Evolutionary conservation across 2,797 vertebrate species (phyloP).

Genomic region (Otus scops): DNA sequence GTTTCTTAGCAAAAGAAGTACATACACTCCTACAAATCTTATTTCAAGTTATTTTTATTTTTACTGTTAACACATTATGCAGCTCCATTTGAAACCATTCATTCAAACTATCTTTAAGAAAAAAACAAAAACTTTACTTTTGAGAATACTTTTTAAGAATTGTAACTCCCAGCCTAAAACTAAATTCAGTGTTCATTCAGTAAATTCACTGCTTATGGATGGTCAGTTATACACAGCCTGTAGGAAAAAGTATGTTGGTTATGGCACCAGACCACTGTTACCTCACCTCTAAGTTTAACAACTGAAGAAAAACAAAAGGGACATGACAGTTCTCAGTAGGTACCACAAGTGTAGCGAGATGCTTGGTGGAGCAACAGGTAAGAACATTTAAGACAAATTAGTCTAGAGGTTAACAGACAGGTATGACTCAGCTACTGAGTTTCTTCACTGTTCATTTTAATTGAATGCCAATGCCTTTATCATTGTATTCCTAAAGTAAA

Average conservation of each 20-base stretch:
- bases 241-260: background rate
- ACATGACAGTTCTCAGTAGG: background rate
- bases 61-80: background rate
- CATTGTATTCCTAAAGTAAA: background rate
- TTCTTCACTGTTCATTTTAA: background rate
- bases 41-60: background rate
- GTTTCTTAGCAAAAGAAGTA: background rate
- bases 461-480: background rate
- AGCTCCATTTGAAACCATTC: background rate
- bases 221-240: background rate
- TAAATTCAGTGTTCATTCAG: background rate
- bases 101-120: background rate
- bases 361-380: background rate
- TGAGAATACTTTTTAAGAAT: background rate
- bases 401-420: background rate
- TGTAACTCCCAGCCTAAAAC: background rate
- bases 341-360: background rate
- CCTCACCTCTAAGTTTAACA: background rate
- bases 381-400: background rate
- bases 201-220: background rate
- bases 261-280: background rate
- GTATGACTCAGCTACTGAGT: background rate
- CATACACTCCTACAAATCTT: background rate
- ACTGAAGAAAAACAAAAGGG: background rate
- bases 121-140: background rate